These are phyloP conservation scores for Penelope pileata DNA, from an alignment of 2,113 vertebrate species.

Conservation along the genomic window DNA sequence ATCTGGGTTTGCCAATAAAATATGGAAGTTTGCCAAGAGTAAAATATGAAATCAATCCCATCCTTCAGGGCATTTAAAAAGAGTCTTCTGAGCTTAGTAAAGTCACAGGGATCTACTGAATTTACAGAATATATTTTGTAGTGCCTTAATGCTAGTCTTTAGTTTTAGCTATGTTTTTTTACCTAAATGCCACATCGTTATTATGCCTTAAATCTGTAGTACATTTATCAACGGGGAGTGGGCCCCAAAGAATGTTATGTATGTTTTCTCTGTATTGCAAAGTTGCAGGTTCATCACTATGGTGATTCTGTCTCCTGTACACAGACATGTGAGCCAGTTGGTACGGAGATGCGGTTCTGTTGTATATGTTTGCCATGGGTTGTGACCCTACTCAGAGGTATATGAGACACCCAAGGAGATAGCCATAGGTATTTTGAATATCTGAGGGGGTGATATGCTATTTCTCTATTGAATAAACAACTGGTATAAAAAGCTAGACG, in stretches of 20 bases:
- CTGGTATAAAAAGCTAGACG: not conserved
- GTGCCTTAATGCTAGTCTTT: not conserved
- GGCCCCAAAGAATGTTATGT: not conserved
- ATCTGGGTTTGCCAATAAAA: not conserved
- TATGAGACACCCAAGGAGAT: not conserved
- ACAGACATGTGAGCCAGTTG: not conserved
- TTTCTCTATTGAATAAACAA: not conserved
- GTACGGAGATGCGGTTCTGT: not conserved
- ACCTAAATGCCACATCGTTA: not conserved
- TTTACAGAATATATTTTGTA: not conserved
- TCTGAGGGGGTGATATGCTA: not conserved
- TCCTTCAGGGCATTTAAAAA: not conserved
- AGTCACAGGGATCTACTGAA: not conserved
- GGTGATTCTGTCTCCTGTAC: not conserved
- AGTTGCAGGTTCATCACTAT: not conserved
- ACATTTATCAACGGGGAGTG: not conserved
- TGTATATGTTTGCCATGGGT: not conserved
- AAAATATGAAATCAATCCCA: not conserved
- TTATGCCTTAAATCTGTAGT: not conserved
- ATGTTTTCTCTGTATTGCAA: not conserved
- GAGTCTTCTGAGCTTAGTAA: not conserved
- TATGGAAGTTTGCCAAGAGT: too few relatives aligned
- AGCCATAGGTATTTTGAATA: not conserved
- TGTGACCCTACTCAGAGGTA: not conserved
- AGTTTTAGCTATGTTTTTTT: not conserved